Conservation (phyloP, 1,140 invertebrate genomes). For the Phenacoccus solenopsis region DNA sequence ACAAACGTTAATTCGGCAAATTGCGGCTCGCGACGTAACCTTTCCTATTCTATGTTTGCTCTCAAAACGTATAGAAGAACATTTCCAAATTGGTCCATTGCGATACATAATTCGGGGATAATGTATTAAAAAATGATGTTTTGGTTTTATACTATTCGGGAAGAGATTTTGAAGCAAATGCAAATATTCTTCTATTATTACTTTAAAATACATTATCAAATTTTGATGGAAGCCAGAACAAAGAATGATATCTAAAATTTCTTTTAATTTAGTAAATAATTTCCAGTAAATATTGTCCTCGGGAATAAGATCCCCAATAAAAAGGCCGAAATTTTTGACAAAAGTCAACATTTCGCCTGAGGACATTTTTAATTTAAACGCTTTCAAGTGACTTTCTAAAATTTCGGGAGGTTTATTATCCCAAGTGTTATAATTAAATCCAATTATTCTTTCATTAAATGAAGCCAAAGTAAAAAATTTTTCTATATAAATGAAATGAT, state of each 20-base stretch:
- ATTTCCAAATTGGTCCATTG: not conserved
- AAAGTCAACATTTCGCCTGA: not conserved
- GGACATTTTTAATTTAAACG: not conserved
- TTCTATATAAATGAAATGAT: not conserved
- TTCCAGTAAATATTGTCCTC: not conserved
- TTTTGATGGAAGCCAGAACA: no score
- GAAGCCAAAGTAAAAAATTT: slow-evolving; percentile 9
- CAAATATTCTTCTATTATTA: not conserved
- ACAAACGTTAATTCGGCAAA: no score
- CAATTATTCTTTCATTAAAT: not conserved
- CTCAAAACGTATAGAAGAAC: no score
- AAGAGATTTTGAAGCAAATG: not conserved
- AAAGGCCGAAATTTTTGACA: not conserved
- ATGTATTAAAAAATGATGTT: not conserved
- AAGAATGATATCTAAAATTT: not conserved
- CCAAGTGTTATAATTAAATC: not conserved
- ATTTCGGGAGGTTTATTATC: not conserved
- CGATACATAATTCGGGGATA: not conserved
- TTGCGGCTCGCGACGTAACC: no score
- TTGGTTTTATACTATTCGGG: not conserved
- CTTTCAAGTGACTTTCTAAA: not conserved
- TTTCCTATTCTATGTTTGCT: no score
- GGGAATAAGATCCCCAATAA: not conserved
- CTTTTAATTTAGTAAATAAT: not conserved
- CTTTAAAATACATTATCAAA: not conserved